Percentiles rank a stretch among this genome's conserved stretches.
Conservation (phyloP, 2,113 vertebrate species). For the Saguinus midas region DNA sequence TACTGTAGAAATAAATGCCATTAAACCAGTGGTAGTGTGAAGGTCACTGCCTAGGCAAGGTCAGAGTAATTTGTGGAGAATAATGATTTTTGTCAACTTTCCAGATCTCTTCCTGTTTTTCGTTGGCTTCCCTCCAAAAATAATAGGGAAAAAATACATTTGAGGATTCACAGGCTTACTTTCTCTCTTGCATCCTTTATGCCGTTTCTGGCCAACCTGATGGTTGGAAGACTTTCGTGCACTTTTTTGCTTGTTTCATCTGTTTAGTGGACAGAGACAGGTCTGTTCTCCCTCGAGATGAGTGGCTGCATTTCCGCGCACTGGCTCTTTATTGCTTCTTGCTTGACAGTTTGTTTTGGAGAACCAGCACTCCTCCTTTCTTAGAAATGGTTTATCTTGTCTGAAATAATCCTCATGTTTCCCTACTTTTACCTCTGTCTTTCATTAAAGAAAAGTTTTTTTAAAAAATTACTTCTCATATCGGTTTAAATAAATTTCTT, state of each 20-base stretch:
- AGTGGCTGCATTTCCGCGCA: conserved; percentile 28
- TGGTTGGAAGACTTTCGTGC: conserved; percentile 58
- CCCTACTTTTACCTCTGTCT: neutral
- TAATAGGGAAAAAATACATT: conserved; percentile 74
- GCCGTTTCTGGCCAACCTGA: conserved; percentile 49
- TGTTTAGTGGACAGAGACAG: conserved; percentile 38
- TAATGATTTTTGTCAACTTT: conserved; percentile 83
- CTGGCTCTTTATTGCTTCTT: conserved; percentile 52
- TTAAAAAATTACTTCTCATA: neutral
- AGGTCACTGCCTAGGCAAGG: conserved; percentile 83
- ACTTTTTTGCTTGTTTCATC: conserved; percentile 55
- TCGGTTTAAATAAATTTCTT: conserved; percentile 24
- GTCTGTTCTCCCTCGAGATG: conserved; percentile 50
- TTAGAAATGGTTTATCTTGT: conserved; percentile 42
- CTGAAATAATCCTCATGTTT: conserved; percentile 25
- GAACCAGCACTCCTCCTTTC: conserved; percentile 15
- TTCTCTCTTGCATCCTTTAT: conserved; percentile 60
- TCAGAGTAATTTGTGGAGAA: conserved; percentile 82
- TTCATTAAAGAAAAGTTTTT: neutral
- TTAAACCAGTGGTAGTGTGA: conserved; percentile 80
- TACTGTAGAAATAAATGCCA: conserved; percentile 83
- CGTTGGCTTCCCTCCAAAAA: conserved; percentile 76
- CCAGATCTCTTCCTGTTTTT: conserved; percentile 71
- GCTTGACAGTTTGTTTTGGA: conserved; percentile 63
- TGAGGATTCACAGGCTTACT: conserved; percentile 52